Conservation (phyloP, 37 sponge, comb jelly and placozoan species). For the Halisarca cf. caerulea region DNA sequence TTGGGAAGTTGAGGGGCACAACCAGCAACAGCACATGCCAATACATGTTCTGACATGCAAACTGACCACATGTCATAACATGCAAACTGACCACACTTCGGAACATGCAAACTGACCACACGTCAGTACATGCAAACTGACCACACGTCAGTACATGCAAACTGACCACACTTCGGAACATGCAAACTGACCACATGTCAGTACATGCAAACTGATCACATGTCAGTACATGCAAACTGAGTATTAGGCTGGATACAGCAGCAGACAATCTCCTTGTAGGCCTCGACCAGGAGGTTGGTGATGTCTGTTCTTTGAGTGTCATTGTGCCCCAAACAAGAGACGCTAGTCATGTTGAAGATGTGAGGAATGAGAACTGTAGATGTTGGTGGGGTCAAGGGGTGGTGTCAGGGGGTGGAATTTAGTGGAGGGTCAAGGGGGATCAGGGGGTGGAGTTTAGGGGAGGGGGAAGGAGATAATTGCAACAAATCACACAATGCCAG, state of each 20-base stretch:
- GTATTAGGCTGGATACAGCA: conserved; percentile 77
- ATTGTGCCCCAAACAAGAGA: conserved; percentile 54
- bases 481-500: neutral
- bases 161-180: too few relatives aligned
- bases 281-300: conserved; percentile 57
- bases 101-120: too few relatives aligned
- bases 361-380: conserved; percentile 78
- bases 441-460: conserved; percentile 68
- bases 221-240: neutral
- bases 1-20: conserved; percentile 24
- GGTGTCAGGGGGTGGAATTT: neutral
- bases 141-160: too few relatives aligned
- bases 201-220: too few relatives aligned
- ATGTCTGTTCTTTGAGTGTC: conserved; percentile 64
- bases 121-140: too few relatives aligned
- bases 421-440: neutral
- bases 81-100: too few relatives aligned
- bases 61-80: too few relatives aligned
- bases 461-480: neutral
- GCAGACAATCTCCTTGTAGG: conserved; percentile 70
- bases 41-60: neutral
- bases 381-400: neutral
- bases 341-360: conserved; percentile 36
- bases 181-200: too few relatives aligned
- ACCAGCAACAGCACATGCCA: neutral